phyloP scores from a whole-genome alignment of 2,888 invertebrate species.

The Pyrrhia umbra region DNA sequence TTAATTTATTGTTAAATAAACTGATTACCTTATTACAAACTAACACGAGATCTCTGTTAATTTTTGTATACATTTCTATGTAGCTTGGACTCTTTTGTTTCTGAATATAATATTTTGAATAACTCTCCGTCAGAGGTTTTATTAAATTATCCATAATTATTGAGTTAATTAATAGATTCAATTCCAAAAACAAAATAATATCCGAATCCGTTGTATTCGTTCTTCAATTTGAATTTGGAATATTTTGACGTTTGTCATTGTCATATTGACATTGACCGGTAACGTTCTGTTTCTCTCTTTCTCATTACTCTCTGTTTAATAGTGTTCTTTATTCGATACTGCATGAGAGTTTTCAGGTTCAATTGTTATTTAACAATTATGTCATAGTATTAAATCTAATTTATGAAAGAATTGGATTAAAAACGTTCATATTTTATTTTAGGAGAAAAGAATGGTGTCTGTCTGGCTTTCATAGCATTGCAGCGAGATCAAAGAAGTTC shows the following conservation, averaged over 20 bases:
- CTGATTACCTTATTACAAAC: conserved; percentile 80
- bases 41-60: conserved; percentile 74
- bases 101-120: conserved; percentile 75
- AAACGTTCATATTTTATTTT: too few relatives aligned
- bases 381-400: too few relatives aligned
- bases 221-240: conserved; percentile 29
- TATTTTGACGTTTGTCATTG: not conserved
- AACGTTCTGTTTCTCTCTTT: not conserved
- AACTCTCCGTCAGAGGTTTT: conserved; percentile 73
- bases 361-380: too few relatives aligned
- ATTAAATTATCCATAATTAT: conserved; percentile 72
- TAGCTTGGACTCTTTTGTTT: conserved; percentile 82
- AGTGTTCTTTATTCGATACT: too few relatives aligned
- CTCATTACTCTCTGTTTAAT: too few relatives aligned
- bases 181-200: not conserved
- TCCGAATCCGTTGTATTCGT: conserved; percentile 33
- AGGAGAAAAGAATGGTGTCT: too few relatives aligned
- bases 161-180: not conserved
- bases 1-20: too few relatives aligned
- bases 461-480: not conserved
- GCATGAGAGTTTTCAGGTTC: too few relatives aligned
- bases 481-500: not conserved
- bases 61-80: conserved; percentile 81
- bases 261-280: conserved; percentile 8
- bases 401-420: too few relatives aligned